Base-by-base conservation (phyloP, 1,140 invertebrate species). In the Diachasma alloeum region DNA sequence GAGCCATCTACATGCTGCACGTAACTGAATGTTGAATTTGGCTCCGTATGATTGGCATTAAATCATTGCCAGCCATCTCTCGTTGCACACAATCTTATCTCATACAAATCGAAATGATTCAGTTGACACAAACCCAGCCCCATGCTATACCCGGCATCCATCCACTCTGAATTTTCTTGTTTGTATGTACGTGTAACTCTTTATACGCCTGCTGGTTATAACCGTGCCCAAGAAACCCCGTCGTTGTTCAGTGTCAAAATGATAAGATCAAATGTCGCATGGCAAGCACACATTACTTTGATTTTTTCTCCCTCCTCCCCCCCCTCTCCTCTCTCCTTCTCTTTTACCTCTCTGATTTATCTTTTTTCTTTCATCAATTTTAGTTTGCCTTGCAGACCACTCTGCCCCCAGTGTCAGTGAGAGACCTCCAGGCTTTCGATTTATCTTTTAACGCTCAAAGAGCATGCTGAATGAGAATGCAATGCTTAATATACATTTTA, bases 221-320 rank as follows among this genome's bases (percentile, higher is more conserved):
- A 48, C 39, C 39, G 19, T 26, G 39, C 68, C 39, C 46, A 70
- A 63, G 59, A 31, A 63, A 63, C 59, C 59, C 66, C 46, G 56
- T 53, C 67, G 26, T 77, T 68, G 70, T 73, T 77, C 76, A 72
- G 67, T 63, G 72, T 77, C 42, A 56, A 53, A 69, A 69, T 37
- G 74, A 75, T 75, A 75, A 75, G 74, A 75, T 75, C 74, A 37
- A 31, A 71, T 71, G 68, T 70, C 72, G 63, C 72, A 69, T 67
- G 72, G 70, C 24, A 67, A 78, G 26, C 48, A 53, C 77, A 63
- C 66, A 63, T 80, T 75, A 77, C 44, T 67, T 75, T 67, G 37
- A 68, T 72, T 71, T 71, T 72, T 68, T 56, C 36, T 66, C 17
- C 15, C n/a, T 75, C 26, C 6, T 37, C 46, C 36, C n/a, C 36